Base-by-base conservation (phyloP, 1,140 invertebrate species). In the Matsumurasca onukii region DNA sequence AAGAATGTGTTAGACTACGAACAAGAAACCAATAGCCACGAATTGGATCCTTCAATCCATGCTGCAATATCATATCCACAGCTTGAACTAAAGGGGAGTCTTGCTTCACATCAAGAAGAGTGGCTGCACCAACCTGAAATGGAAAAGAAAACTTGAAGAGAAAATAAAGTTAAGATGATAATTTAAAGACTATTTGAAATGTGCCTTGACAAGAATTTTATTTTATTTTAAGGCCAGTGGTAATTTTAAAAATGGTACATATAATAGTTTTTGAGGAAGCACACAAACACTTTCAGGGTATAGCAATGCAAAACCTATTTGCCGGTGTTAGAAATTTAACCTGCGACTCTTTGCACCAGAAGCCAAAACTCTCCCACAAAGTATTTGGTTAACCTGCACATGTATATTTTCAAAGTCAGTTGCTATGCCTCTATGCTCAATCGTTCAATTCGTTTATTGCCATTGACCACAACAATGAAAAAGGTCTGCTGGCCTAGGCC, bases 91-190 rank as follows among this genome's bases (percentile, higher is more conserved):
- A 27, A 12, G 29, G 24, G 25, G 27, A 65, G 25, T 65, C 39
- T 25, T 65, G 62, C 31, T 65, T 65, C 9, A 65, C 24, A 65
- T 65, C 62, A 13, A 65, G 39, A n/a, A 65, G 39, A 1, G 34
- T 39, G 13, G 17, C 25, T 25, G 39, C 17, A 25, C 62, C 62
- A n/a, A 65, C 62, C 62, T 65, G 9, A n/a, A n/a, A n/a, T n/a
- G n/a, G n/a, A n/a, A n/a, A n/a, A n/a, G n/a, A n/a, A n/a, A n/a
- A n/a, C n/a, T n/a, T n/a, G n/a, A n/a, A n/a, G n/a, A 63, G 39
- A 3, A 17, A n/a, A 75, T 74, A 48, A 67, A 76, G 72, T 75
- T 77, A 27, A 3, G 24, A n/a, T 20, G 3, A 12, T n/a, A 51
- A n/a, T 51, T 9, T 9, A 20, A n/a, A 51, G 49, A n/a, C n/a